phyloP scores from a whole-genome alignment of 2,888 invertebrate species.

The Heteropelma amictum region DNA sequence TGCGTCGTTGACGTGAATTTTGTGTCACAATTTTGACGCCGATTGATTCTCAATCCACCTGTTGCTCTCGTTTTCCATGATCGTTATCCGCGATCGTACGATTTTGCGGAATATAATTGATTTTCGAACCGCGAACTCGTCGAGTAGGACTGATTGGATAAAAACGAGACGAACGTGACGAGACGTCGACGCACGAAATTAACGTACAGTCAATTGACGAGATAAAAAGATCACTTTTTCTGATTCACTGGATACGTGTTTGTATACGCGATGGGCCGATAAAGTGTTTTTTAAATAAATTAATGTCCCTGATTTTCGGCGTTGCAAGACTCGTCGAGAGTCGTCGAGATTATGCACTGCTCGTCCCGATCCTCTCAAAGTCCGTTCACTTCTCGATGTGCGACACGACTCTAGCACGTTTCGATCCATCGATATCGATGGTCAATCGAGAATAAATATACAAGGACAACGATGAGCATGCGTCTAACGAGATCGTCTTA shows the following conservation, averaged over 20 bases:
- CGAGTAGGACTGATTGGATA: no score
- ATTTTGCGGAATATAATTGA: no score
- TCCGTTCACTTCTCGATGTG: not conserved
- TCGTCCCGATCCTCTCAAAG: not conserved
- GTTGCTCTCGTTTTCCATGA: no score
- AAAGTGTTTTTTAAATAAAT: not conserved
- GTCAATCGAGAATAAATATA: constrained; percentile 6
- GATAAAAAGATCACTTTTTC: no score
- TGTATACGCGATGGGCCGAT: not conserved
- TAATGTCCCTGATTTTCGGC: not conserved
- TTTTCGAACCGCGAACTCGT: no score
- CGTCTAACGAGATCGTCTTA: not conserved
- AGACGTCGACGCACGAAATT: no score
- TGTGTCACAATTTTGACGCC: no score
- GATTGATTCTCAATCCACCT: no score
- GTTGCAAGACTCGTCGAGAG: not conserved
- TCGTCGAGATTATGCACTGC: constrained; percentile 1
- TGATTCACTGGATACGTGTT: no score
- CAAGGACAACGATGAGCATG: not conserved
- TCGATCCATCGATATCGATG: constrained; percentile 28
- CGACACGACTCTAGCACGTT: not conserved
- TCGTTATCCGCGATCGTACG: no score
- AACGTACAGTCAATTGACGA: not conserved
- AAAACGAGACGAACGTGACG: no score
- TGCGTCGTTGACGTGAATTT: no score